phyloP scores from a whole-genome alignment of 37 sponge, comb jelly and placozoan genomes.

The Haliclona indistincta region DNA sequence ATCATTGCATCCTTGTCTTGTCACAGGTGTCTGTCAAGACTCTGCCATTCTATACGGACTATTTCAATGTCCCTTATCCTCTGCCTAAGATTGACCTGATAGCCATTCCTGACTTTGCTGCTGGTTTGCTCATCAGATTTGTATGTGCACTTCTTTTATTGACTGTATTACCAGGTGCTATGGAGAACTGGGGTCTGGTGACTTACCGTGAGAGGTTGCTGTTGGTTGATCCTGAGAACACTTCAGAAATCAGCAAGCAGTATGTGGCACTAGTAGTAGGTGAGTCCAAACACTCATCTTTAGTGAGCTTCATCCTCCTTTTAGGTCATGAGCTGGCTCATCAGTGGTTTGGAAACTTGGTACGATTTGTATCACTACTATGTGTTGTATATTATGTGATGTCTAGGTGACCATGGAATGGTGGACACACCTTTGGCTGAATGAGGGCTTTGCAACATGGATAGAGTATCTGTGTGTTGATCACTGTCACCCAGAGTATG shows the following conservation, averaged over 20 bases:
- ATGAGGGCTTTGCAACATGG: conserved; percentile 97
- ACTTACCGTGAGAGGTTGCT: conserved; percentile 82
- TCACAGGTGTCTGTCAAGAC: conserved; percentile 76
- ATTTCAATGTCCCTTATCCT: conserved; percentile 81
- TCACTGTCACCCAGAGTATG: conserved; percentile 87
- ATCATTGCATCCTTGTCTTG: not conserved
- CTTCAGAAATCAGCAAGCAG: conserved; percentile 75
- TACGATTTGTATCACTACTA: conserved; percentile 6
- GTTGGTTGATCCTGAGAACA: conserved; percentile 80
- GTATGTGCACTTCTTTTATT: not conserved
- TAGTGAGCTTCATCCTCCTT: not conserved
- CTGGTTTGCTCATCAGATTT: conserved; percentile 36
- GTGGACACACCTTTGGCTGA: conserved; percentile 99
- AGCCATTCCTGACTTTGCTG: conserved; percentile 90
- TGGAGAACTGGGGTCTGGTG: conserved; percentile 96
- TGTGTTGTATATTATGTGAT: not conserved
- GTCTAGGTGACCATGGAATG: conserved; percentile 93
- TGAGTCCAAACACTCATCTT: conserved; percentile 14
- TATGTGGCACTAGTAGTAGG: conserved; percentile 94
- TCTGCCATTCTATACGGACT: conserved; percentile 92
- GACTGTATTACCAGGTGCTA: conserved; percentile 64
- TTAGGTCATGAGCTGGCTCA: conserved; percentile 97
- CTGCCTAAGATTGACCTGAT: conserved; percentile 83
- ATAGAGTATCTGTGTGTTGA: conserved; percentile 98
- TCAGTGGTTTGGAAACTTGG: conserved; percentile 98